Evolutionary conservation across 1,140 invertebrate genomes (phyloP).

Genomic region (Scylla paramamosain): DNA sequence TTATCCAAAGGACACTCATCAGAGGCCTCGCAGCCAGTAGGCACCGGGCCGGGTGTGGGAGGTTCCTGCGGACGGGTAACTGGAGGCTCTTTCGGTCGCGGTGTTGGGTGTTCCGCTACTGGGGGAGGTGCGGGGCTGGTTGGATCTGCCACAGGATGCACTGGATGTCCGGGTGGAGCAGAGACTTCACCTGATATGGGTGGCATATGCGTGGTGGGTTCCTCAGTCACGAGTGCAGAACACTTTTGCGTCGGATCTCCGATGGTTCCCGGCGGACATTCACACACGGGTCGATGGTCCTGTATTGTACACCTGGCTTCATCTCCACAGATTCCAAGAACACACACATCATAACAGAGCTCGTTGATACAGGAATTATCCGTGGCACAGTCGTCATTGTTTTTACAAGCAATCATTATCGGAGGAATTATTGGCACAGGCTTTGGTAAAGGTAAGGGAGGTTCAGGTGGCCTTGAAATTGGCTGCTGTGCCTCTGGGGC

Average conservation of each 20-base stretch:
- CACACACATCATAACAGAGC: constrained; percentile 87
- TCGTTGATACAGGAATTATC: constrained; percentile 87
- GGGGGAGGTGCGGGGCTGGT: constrained; percentile 62
- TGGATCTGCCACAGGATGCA: constrained; percentile 41
- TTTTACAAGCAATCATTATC: constrained; percentile 77
- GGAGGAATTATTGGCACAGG: constrained; percentile 30
- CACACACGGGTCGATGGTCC: constrained; percentile 82
- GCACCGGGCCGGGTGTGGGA: constrained; percentile 54
- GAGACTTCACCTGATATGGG: constrained; percentile 31
- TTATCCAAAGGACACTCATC: constrained; percentile 88
- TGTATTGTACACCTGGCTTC: constrained; percentile 82
- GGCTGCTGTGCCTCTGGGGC: constrained; percentile 42
- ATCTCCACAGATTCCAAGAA: constrained; percentile 73
- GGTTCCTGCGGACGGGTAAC: constrained; percentile 44
- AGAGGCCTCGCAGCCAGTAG: constrained; percentile 86
- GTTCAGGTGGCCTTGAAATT: constrained; percentile 25
- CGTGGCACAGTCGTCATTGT: constrained; percentile 88
- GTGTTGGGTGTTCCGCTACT: constrained; percentile 46
- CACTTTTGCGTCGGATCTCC: constrained; percentile 82
- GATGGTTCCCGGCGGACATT: constrained; percentile 84
- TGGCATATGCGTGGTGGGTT: constrained; percentile 3
- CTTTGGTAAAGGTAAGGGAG: not conserved
- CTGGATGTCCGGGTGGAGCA: not conserved
- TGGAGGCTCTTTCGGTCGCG: constrained; percentile 26
- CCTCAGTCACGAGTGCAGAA: constrained; percentile 16